Evolutionary conservation across 2,888 invertebrate genomes (phyloP).

Genomic region (Oligia fasciuncula): DNA sequence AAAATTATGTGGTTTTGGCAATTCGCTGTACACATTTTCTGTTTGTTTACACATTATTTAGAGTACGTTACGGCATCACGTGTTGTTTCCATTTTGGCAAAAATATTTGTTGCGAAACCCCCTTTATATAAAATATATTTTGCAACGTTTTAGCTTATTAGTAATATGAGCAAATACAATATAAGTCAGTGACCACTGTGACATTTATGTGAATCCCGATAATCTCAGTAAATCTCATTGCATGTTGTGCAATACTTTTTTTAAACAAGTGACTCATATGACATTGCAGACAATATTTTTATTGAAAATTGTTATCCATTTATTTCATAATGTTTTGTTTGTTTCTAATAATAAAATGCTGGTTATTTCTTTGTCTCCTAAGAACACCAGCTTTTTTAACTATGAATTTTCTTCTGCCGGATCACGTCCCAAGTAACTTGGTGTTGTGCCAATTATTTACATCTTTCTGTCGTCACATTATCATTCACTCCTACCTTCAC

Average conservation of each 20-base stretch:
- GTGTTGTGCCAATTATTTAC: constrained; percentile 13
- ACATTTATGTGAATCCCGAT: not conserved
- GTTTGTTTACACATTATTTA: constrained; percentile 31
- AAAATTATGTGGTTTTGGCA: not conserved
- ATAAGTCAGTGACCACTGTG: not conserved
- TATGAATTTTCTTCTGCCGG: not conserved
- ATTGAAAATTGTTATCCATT: not conserved
- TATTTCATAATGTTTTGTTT: not conserved
- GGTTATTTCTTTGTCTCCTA: not conserved
- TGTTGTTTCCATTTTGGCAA: not conserved
- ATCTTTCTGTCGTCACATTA: not conserved
- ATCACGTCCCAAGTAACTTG: not conserved
- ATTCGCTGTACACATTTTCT: not conserved
- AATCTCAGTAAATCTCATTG: not conserved
- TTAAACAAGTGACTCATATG: constrained; percentile 20
- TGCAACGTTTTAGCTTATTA: not conserved
- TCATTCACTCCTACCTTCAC: not conserved
- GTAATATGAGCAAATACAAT: not conserved
- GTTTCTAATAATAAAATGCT: not conserved
- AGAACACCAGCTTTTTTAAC: too few species aligned
- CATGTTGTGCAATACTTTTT: constrained; percentile 7
- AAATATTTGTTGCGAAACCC: not conserved
- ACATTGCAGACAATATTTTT: not conserved
- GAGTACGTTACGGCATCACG: constrained; percentile 1
- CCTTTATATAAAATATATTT: not conserved